A percentile compares a stretch with the other conserved stretches of the same genome.
Evolutionary conservation across 2,113 vertebrate species (phyloP).

Genomic region (Ascaphus truei): DNA sequence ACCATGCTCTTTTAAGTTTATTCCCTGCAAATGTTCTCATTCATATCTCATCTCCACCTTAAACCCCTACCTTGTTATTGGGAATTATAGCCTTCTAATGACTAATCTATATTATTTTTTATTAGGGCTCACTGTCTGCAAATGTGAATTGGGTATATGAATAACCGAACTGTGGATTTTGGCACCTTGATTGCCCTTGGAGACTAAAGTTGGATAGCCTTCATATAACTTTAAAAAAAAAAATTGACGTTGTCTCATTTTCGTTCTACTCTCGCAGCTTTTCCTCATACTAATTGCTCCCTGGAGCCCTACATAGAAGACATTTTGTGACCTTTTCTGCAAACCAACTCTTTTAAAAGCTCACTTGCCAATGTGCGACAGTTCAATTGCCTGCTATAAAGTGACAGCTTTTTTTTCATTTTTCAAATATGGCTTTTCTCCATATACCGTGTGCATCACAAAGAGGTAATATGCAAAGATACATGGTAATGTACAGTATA

Average conservation of each 20-base stretch:
- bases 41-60: constrained; percentile 3
- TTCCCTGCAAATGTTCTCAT: too few species aligned
- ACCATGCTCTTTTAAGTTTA: neutral
- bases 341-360: neutral
- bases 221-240: constrained; percentile 19
- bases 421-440: too few species aligned
- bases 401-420: neutral
- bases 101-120: constrained; percentile 2
- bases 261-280: neutral
- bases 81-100: neutral
- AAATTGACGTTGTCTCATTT: neutral
- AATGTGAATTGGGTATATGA: constrained; percentile 2
- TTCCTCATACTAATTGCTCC: neutral
- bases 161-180: constrained; percentile 2
- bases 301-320: neutral
- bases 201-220: neutral
- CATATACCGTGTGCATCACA: too few species aligned
- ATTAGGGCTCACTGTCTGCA: constrained; percentile 7
- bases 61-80: neutral
- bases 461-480: too few species aligned
- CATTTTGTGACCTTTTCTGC: neutral
- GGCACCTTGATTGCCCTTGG: neutral
- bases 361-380: neutral
- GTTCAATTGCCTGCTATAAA: neutral
- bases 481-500: too few species aligned